Base-by-base conservation (phyloP, 2,888 invertebrate genomes). In the Omphaloscelis lunosa region DNA sequence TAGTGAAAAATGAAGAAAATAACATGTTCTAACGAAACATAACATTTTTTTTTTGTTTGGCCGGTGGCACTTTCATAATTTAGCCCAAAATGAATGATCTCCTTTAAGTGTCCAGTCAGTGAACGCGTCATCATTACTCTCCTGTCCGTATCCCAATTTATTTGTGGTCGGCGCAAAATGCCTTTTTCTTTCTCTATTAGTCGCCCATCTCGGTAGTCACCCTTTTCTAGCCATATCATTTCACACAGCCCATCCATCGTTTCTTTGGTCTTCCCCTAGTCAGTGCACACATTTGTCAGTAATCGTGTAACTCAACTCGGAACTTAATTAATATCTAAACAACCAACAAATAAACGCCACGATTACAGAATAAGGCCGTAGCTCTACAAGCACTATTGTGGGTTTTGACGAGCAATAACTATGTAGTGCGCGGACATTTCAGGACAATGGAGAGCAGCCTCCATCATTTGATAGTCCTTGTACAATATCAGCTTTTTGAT, bases 331-430 rank as follows among this genome's bases (percentile, higher is more conserved):
- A 29, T 12, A 27, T 27, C 20, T 45, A 1, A 66, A 20, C 23
- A 59, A 17, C 6, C 6, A 51, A 53, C 39, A 34, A 61, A 48
- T 29, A 66, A 67, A 66, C 0, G 12, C 2, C 7, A 70, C 27
- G 23, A 2, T 9, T 20, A 51, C 86, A 83, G 91, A 91, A 92
- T 92, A 90, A 76, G 75, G 67, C 67, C 0, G 3, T 66, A 53
- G 69, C 77, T 83, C 62, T 75, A 82, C 87, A 76, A 86, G 86
- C 89, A 83, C 88, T 90, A 86, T 89, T 90, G 90, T 90, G 82
- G 86, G 84, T 88, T 90, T 87, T 90, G 89, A 90, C 88, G 89
- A 87, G 85, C 89, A 87, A 88, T 87, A 89, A 89, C 89, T 85
- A 87, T 85, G 84, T 86, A 79, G 80, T 77, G 82, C 82, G 85